Conservation (phyloP, 2,797 vertebrate genomes). For the Oryzias dopingdopingensis region DNA sequence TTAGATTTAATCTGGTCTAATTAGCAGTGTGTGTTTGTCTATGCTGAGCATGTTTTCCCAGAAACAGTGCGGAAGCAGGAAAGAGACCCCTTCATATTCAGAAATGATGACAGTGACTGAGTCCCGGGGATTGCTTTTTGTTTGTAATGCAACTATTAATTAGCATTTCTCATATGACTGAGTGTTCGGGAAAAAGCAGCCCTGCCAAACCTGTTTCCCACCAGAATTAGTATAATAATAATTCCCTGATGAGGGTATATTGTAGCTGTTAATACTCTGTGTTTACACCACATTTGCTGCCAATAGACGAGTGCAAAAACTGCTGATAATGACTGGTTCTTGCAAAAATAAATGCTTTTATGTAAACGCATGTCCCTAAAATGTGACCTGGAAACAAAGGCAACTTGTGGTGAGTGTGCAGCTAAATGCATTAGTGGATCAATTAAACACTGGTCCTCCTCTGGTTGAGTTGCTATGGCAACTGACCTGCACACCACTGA, state of each 20-base stretch:
- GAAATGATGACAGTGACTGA: constrained; percentile 34
- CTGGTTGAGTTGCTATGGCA: constrained; percentile 86
- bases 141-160: constrained; percentile 66
- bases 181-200: constrained; percentile 50
- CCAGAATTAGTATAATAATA: constrained; percentile 73
- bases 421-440: constrained; percentile 96
- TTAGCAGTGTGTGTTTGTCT: constrained; percentile 1
- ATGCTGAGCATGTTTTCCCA: not conserved
- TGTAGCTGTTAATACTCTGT: constrained; percentile 84
- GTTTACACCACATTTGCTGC: constrained; percentile 85
- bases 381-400: constrained; percentile 98
- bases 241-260: constrained; percentile 87
- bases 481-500: constrained; percentile 78
- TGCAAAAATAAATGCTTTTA: constrained; percentile 91
- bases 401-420: constrained; percentile 89
- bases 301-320: constrained; percentile 88
- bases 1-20: not conserved
- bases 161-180: constrained; percentile 52
- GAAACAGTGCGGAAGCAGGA: constrained; percentile 2
- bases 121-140: constrained; percentile 48
- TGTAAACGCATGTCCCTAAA: constrained; percentile 91
- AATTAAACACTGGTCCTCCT: constrained; percentile 95
- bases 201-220: constrained; percentile 61
- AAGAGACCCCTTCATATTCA: constrained; percentile 2
- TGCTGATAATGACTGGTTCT: constrained; percentile 92